Percentiles rank a stretch among this genome's conserved stretches.
Evolutionary conservation across 2,888 invertebrate species (phyloP).

Genomic region (Timandra comae): DNA sequence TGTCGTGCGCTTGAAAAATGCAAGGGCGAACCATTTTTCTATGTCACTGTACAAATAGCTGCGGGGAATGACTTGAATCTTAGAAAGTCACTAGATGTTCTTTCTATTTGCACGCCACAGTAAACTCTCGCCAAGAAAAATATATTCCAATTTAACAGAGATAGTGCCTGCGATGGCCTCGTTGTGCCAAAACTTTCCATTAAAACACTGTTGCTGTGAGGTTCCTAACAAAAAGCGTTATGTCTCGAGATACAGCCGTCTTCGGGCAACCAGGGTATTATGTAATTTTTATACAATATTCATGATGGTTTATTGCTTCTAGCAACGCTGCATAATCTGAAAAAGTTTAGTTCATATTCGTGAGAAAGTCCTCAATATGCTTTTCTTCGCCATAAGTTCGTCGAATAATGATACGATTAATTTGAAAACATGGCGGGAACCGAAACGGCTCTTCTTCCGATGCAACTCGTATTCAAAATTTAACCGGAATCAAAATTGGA

Average conservation of each 20-base stretch:
- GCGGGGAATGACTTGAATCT: constrained; percentile 50
- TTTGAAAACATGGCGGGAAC: too few species aligned
- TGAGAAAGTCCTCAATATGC: too few species aligned
- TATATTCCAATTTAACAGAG: constrained; percentile 44
- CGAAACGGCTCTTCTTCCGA: too few species aligned
- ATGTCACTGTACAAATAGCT: constrained; percentile 58
- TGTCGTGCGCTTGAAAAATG: constrained; percentile 43
- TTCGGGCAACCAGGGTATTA: constrained; percentile 8
- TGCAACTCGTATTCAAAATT: too few species aligned
- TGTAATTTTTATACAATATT: constrained; percentile 13
- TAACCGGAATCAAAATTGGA: too few species aligned
- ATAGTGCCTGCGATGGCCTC: constrained; percentile 30
- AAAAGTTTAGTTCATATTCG: too few species aligned
- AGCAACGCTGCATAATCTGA: background rate
- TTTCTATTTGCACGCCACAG: constrained; percentile 37
- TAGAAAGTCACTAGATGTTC: constrained; percentile 42
- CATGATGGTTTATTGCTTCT: too few species aligned
- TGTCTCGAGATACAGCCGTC: constrained; percentile 19
- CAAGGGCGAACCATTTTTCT: constrained; percentile 49
- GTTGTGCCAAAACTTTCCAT: constrained; percentile 35
- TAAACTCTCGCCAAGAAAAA: constrained; percentile 36
- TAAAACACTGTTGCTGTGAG: constrained; percentile 22
- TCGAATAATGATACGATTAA: too few species aligned
- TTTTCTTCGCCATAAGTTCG: too few species aligned
- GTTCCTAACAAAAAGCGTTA: constrained; percentile 13